A percentile compares a stretch with the other conserved stretches of the same genome.
These are phyloP conservation scores for Orius insidiosus DNA, from an alignment of 1,140 invertebrate genomes.

Conservation along the genomic window DNA sequence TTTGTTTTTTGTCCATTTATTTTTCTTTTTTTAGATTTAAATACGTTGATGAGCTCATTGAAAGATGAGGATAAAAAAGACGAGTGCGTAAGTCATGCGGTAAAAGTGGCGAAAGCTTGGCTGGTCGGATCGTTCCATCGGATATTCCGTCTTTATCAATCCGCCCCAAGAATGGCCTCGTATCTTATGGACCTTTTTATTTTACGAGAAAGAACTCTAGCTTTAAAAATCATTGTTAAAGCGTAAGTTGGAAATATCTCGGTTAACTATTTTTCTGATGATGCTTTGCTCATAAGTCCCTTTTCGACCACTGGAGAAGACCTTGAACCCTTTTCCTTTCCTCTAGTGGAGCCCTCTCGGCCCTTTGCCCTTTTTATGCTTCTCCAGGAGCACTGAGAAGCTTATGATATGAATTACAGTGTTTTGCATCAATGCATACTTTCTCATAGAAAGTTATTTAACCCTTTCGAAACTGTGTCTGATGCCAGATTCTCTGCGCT, in stretches of 20 bases:
- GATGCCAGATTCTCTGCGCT: too few species aligned
- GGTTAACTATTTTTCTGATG: neutral
- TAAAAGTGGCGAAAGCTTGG: slow-evolving; percentile 79
- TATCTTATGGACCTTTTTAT: slow-evolving; percentile 96
- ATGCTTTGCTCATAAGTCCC: neutral
- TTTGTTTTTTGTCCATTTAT: neutral
- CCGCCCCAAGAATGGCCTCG: slow-evolving; percentile 84
- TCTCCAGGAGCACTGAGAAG: too few species aligned
- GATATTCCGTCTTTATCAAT: slow-evolving; percentile 77
- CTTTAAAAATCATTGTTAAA: slow-evolving; percentile 84
- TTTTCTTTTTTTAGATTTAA: slow-evolving; percentile 59
- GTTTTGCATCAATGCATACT: too few species aligned
- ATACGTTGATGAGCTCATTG: slow-evolving; percentile 69
- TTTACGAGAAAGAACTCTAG: slow-evolving; percentile 74
- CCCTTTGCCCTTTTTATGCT: too few species aligned
- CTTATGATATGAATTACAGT: too few species aligned
- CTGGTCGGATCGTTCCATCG: slow-evolving; percentile 74
- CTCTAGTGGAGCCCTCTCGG: too few species aligned
- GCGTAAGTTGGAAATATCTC: slow-evolving; percentile 56
- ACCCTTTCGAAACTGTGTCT: too few species aligned
- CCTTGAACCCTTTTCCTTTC: too few species aligned
- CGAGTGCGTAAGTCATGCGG: slow-evolving; percentile 68
- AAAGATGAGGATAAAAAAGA: slow-evolving; percentile 60
- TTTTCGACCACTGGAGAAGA: too few species aligned
- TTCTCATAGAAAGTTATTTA: too few species aligned